A percentile compares a stretch with the other conserved stretches of the same genome.
Evolutionary conservation across 2,113 vertebrate species (phyloP).

Genomic region (Vulpes ferrilata): DNA sequence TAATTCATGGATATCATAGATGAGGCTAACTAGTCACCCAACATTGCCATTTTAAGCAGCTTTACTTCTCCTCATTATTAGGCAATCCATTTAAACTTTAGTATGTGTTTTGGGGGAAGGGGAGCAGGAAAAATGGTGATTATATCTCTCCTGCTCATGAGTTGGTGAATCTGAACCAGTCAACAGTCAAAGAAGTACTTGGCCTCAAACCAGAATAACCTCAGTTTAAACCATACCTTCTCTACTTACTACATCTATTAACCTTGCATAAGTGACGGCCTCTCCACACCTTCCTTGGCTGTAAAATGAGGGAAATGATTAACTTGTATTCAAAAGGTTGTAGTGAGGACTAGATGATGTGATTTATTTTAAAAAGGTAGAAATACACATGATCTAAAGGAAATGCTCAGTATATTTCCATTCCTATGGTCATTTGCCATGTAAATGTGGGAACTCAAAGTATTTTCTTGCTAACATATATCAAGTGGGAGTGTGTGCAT

Average conservation of each 20-base stretch:
- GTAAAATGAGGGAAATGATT: not conserved
- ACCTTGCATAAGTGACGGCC: not conserved
- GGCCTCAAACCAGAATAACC: not conserved
- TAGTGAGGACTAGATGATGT: not conserved
- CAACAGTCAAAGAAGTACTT: not conserved
- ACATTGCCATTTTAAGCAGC: not conserved
- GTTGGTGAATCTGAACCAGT: not conserved
- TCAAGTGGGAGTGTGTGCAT: not conserved
- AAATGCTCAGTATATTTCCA: not conserved
- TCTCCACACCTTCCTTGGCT: not conserved
- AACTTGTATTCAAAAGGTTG: not conserved
- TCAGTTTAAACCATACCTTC: not conserved
- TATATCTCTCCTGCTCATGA: not conserved
- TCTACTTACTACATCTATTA: not conserved
- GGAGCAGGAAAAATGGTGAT: not conserved
- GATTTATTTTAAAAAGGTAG: not conserved
- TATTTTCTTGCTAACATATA: not conserved
- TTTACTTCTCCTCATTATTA: not conserved
- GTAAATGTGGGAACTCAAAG: not conserved
- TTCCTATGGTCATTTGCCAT: not conserved
- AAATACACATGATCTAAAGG: not conserved
- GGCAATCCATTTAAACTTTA: not conserved
- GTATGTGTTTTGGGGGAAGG: fast-evolving
- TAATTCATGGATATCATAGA: not conserved
- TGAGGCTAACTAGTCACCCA: not conserved